These are phyloP conservation scores for Druon quercuslanigerum DNA, from an alignment of 1,140 invertebrate species.

Conservation along the genomic window DNA sequence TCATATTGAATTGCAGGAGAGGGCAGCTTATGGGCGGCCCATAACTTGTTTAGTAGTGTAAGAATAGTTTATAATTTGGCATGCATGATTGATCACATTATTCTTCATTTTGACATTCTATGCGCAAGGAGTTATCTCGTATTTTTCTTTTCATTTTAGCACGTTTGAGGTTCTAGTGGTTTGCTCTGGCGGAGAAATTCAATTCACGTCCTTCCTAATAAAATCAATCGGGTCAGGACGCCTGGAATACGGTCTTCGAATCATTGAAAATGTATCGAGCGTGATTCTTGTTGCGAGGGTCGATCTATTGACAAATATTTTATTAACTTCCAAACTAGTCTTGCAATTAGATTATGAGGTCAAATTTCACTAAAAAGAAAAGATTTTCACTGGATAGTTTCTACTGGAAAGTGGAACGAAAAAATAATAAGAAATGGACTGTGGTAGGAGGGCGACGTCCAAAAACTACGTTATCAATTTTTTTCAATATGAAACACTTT, in stretches of 20 bases:
- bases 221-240: constrained; percentile 51
- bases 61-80: not conserved
- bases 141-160: constrained; percentile 4
- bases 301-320: constrained; percentile 1
- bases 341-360: not conserved
- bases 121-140: not conserved
- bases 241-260: constrained; percentile 30
- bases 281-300: not conserved
- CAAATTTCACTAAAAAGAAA: not conserved
- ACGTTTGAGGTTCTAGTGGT: constrained; percentile 17
- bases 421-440: no score
- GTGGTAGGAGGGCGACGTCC: no score
- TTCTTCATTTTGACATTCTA: not conserved
- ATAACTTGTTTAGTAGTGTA: no score
- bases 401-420: no score
- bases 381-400: no score
- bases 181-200: constrained; percentile 35
- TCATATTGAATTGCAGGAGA: no score
- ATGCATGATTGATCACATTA: not conserved
- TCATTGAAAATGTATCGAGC: constrained; percentile 6
- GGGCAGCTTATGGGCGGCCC: no score
- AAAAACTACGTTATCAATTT: no score
- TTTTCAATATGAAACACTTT: no score
- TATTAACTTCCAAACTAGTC: not conserved
- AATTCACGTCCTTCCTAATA: constrained; percentile 44